These are phyloP conservation scores for Drosophila mimica DNA, from an alignment of 2,888 invertebrate species.

Conservation along the genomic window DNA sequence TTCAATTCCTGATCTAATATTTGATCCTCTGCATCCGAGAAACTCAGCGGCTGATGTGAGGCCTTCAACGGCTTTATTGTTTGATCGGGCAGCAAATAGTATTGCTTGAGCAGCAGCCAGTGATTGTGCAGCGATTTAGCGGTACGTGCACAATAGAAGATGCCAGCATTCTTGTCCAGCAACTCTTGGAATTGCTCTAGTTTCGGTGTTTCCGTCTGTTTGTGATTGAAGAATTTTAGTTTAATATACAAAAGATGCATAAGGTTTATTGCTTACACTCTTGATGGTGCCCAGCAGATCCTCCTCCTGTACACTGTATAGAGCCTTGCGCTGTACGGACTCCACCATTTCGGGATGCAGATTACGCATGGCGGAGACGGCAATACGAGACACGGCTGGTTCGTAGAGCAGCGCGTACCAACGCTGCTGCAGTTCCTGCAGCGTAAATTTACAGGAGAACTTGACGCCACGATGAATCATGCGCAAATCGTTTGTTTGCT, in stretches of 20 bases:
- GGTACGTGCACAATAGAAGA: constrained; percentile 95
- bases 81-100: constrained; percentile 96
- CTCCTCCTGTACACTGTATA: constrained; percentile 96
- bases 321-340: constrained; percentile 93
- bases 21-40: constrained; percentile 96
- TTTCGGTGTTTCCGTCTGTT: constrained; percentile 89
- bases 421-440: constrained; percentile 96
- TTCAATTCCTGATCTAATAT: constrained; percentile 92
- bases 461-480: constrained; percentile 96
- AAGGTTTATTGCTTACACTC: constrained; percentile 87
- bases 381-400: constrained; percentile 95
- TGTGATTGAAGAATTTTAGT: constrained; percentile 17
- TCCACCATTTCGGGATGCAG: constrained; percentile 96
- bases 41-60: constrained; percentile 89
- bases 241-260: background rate
- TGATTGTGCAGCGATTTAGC: constrained; percentile 93
- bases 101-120: constrained; percentile 97
- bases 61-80: constrained; percentile 88
- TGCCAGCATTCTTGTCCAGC: constrained; percentile 92
- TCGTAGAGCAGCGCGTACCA: constrained; percentile 99
- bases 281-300: constrained; percentile 92
- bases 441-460: constrained; percentile 97
- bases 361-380: constrained; percentile 96
- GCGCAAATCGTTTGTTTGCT: constrained; percentile 93
- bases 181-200: constrained; percentile 94